Percentiles rank a stretch among this genome's conserved stretches.
Conservation (phyloP, 2,797 vertebrate species). For the Cetoscarus ocellatus region DNA sequence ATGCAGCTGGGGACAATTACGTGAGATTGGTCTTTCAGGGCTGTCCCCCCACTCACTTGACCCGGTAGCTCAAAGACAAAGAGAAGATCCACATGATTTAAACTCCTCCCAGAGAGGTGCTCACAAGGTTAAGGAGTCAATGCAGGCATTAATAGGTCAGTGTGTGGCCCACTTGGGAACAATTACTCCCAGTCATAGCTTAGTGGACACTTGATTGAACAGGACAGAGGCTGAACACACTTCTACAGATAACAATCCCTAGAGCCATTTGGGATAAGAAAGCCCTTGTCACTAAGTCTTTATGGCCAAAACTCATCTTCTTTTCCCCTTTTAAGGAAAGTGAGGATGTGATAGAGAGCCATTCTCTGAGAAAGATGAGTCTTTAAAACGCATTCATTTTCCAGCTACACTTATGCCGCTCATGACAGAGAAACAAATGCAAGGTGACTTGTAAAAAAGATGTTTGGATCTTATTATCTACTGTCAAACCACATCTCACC, state of each 20-base stretch:
- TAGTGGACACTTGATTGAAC: slow-evolving; percentile 99
- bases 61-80: slow-evolving; percentile 85
- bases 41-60: slow-evolving; percentile 95
- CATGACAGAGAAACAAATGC: slow-evolving; percentile 83
- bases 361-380: slow-evolving; percentile 79
- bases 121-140: slow-evolving; percentile 99
- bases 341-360: slow-evolving; percentile 86
- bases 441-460: slow-evolving; percentile 81
- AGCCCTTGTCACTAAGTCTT: slow-evolving; percentile 98
- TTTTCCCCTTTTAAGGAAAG: slow-evolving; percentile 96
- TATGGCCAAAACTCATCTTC: slow-evolving; percentile 99
- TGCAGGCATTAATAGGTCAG: slow-evolving; percentile 99
- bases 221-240: slow-evolving; percentile 97
- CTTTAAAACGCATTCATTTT: slow-evolving; percentile 82
- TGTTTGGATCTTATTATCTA: background rate
- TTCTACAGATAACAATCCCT: slow-evolving; percentile 99
- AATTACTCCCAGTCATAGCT: slow-evolving; percentile 99
- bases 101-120: slow-evolving; percentile 95
- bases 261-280: slow-evolving; percentile 99
- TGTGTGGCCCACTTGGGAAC: slow-evolving; percentile 98
- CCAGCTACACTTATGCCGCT: slow-evolving; percentile 77
- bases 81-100: slow-evolving; percentile 91
- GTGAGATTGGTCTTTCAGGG: slow-evolving; percentile 85
- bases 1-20: slow-evolving; percentile 82
- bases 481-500: background rate